phyloP scores from a whole-genome alignment of 2,113 vertebrate genomes.

The Pomatorhinus ruficollis region DNA sequence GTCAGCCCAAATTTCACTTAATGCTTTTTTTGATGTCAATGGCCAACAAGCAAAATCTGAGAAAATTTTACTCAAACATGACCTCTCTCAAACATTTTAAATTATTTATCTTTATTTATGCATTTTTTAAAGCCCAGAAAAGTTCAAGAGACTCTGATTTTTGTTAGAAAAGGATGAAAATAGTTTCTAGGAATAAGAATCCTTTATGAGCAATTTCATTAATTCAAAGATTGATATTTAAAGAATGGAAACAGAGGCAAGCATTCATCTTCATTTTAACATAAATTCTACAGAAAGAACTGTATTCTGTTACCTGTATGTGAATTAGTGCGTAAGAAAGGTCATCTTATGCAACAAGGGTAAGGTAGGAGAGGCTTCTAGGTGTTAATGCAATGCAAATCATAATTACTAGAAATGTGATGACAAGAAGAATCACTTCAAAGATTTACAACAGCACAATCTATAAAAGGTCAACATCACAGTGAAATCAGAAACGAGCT shows the following conservation, averaged over 20 bases:
- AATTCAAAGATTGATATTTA: neutral
- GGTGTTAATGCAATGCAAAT: conserved; percentile 53
- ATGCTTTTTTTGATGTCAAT: neutral
- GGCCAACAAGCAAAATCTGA: neutral
- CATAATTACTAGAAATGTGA: conserved; percentile 56
- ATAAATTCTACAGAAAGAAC: neutral
- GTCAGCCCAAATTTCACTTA: neutral
- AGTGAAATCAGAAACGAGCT: conserved; percentile 32
- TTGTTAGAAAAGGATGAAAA: neutral
- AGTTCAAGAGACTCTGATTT: neutral
- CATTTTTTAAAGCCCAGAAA: neutral
- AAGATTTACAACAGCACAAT: conserved; percentile 48
- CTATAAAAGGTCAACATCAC: conserved; percentile 54
- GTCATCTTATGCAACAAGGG: conserved; percentile 34
- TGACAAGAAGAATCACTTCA: conserved; percentile 46
- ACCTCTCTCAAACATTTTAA: neutral
- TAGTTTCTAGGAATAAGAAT: neutral
- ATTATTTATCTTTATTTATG: neutral
- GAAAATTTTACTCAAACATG: neutral
- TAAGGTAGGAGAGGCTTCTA: conserved; percentile 26
- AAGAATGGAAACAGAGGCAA: neutral
- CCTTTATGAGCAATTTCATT: neutral
- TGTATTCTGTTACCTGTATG: neutral
- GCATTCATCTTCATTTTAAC: neutral
- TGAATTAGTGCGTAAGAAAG: conserved; percentile 28